Percentiles rank a stretch among this genome's conserved stretches.
Evolutionary conservation across 1,140 invertebrate species (phyloP).

Genomic region (Batillaria attramentaria): DNA sequence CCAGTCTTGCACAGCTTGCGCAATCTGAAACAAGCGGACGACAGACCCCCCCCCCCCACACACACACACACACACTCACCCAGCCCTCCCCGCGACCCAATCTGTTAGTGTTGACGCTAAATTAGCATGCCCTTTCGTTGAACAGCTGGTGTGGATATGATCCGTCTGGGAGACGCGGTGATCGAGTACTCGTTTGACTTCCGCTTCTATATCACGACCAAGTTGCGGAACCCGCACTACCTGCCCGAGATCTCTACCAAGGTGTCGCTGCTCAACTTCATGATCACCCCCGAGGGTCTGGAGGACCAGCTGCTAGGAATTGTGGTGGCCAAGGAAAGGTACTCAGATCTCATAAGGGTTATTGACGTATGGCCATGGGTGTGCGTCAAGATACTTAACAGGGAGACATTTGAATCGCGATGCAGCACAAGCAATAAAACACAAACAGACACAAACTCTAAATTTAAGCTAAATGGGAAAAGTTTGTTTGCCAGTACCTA

Average conservation of each 20-base stretch:
- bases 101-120: background rate
- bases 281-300: slow-evolving; percentile 73
- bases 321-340: slow-evolving; percentile 73
- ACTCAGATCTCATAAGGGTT: background rate
- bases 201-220: slow-evolving; percentile 72
- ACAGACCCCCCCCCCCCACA: too few relatives aligned
- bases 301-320: slow-evolving; percentile 73
- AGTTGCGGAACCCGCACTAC: slow-evolving; percentile 72
- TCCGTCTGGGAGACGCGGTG: slow-evolving; percentile 69
- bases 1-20: too few relatives aligned
- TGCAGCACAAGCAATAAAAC: too few relatives aligned
- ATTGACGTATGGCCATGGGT: too few relatives aligned
- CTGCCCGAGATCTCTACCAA: slow-evolving; percentile 72
- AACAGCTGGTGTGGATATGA: slow-evolving; percentile 72
- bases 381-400: too few relatives aligned
- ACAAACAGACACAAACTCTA: too few relatives aligned
- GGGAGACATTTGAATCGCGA: too few relatives aligned
- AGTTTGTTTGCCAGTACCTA: too few relatives aligned
- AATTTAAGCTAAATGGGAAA: too few relatives aligned
- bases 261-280: slow-evolving; percentile 73
- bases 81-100: background rate
- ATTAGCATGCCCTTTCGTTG: too few relatives aligned
- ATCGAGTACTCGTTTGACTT: slow-evolving; percentile 72
- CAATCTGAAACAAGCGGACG: too few relatives aligned
- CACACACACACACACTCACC: slow-evolving; percentile 10